Evolutionary conservation across 2,797 vertebrate genomes (phyloP).

Genomic region (Leptodactylus fallax): DNA sequence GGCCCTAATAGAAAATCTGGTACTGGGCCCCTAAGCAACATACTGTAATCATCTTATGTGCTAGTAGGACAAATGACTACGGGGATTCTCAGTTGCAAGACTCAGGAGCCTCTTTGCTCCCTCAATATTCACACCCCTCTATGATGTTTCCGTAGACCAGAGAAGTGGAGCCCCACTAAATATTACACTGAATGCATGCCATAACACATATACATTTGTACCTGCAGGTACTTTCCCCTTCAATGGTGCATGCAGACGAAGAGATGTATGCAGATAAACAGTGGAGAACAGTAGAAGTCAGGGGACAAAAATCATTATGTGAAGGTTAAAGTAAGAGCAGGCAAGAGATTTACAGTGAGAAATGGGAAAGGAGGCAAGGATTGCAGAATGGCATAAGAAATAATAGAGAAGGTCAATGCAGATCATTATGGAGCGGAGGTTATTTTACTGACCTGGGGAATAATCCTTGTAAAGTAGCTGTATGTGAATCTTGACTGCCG

Average conservation of each 20-base stretch:
- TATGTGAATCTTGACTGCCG: accelerated
- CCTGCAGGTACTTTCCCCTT: no score
- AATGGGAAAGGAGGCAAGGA: neutral
- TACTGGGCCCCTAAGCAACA: neutral
- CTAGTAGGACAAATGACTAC: neutral
- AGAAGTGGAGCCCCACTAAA: neutral
- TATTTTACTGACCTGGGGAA: conserved; percentile 25
- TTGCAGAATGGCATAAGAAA: neutral
- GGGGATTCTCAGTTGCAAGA: neutral
- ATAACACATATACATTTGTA: neutral
- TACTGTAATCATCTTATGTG: neutral
- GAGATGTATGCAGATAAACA: neutral
- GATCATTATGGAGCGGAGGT: neutral
- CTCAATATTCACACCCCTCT: neutral
- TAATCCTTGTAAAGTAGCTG: neutral
- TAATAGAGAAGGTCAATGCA: neutral
- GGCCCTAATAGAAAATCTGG: neutral
- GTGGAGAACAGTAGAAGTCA: neutral
- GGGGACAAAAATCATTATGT: neutral
- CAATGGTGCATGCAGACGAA: neutral
- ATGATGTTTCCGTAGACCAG: no score
- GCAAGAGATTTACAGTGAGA: neutral
- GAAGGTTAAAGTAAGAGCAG: conserved; percentile 7
- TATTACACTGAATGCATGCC: neutral
- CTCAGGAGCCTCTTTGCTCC: neutral